Conservation (phyloP, 2,888 invertebrate species). For the Aquatica leii region DNA sequence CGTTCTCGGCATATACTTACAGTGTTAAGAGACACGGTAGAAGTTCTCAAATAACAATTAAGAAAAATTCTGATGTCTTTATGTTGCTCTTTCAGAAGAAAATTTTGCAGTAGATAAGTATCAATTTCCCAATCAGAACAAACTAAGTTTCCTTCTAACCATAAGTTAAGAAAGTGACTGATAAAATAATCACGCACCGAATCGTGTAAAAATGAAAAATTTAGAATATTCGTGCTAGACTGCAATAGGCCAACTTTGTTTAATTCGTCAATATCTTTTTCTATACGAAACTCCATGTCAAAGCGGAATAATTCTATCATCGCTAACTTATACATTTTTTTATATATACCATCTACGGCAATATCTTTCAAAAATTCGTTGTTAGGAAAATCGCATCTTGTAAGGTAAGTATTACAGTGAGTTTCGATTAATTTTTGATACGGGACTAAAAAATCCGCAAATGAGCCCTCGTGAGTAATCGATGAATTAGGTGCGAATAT, state of each 20-base stretch:
- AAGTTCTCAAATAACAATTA: conserved; percentile 14
- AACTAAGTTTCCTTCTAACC: conserved; percentile 15
- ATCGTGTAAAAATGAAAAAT: conserved; percentile 24
- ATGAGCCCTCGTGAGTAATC: not conserved
- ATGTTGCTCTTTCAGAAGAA: conserved; percentile 7
- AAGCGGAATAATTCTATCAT: conserved; percentile 8
- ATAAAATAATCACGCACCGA: conserved; percentile 26
- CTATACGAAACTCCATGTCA: not conserved
- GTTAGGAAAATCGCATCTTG: conserved; percentile 6
- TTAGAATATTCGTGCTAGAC: not conserved
- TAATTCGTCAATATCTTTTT: conserved; percentile 21
- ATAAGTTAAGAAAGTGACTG: conserved; percentile 10
- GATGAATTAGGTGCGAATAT: conserved; percentile 8
- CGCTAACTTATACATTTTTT: conserved; percentile 18
- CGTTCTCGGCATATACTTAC: conserved; percentile 12
- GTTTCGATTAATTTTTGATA: conserved; percentile 22
- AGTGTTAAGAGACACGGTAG: not conserved
- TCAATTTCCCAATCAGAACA: conserved; percentile 12
- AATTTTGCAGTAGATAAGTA: conserved; percentile 16
- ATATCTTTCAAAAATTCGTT: conserved; percentile 15
- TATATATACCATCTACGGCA: conserved; percentile 7
- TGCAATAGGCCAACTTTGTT: conserved; percentile 26
- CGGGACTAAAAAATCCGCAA: conserved; percentile 3
- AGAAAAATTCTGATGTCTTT: conserved; percentile 26
- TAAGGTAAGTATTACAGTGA: conserved; percentile 15